Percentiles rank a stretch among this genome's conserved stretches.
Evolutionary conservation across 2,797 vertebrate species (phyloP).

Genomic region (Pangasius djambal): DNA sequence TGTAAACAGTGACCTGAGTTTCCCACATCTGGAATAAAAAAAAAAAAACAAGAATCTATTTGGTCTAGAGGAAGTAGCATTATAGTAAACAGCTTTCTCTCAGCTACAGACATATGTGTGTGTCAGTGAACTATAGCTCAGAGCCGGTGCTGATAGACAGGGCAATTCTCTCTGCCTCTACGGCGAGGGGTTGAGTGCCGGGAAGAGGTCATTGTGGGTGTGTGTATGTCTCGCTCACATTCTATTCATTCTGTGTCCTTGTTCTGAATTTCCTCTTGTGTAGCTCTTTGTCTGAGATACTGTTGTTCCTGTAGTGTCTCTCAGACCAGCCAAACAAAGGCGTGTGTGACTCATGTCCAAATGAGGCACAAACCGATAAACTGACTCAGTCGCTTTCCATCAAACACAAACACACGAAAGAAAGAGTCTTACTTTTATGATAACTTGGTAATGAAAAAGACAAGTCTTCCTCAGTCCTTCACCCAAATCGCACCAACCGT

Average conservation of each 20-base stretch:
- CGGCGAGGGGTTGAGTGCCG: background rate
- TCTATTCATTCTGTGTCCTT: constrained; percentile 34
- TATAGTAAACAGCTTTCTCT: constrained; percentile 5
- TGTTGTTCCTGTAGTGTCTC: constrained; percentile 37
- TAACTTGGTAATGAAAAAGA: background rate
- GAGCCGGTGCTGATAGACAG: constrained; percentile 27
- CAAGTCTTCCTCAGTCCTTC: background rate
- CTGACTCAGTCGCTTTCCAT: constrained; percentile 32
- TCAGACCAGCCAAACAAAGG: constrained; percentile 39
- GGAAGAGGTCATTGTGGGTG: constrained; percentile 13
- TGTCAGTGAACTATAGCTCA: constrained; percentile 27
- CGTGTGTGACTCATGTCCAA: constrained; percentile 36
- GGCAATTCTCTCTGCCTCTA: constrained; percentile 5
- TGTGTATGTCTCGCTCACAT: background rate
- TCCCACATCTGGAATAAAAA: background rate
- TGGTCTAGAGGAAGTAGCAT: background rate
- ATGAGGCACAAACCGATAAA: constrained; percentile 17
- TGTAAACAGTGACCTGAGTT: background rate
- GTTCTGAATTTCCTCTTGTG: constrained; percentile 31
- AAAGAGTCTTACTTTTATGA: background rate
- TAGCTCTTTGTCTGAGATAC: constrained; percentile 34
- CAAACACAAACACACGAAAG: background rate
- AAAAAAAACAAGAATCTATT: background rate
- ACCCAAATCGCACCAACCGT: background rate
- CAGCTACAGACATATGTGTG: background rate